Base-by-base conservation (phyloP, 2,797 vertebrate genomes). In the Enteromius argenteus region DNA sequence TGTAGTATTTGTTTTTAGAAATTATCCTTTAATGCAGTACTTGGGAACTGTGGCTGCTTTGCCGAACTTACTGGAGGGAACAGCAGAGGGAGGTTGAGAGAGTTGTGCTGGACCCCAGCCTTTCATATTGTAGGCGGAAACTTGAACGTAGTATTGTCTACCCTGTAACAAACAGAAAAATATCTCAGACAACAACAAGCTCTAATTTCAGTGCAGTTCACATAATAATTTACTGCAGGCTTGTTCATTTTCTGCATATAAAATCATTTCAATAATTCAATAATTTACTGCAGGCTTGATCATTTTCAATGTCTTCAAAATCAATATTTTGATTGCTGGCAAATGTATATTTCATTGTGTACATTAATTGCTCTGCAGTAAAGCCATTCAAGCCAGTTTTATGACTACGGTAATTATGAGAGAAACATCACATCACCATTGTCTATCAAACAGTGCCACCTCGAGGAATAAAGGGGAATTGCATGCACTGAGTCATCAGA, bases 121-220 rank as follows among this genome's bases (percentile, higher is more conserved):
- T 93, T 96, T 99, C 97, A 99, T 97, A 90, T 99, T 99, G 85
- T 94, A 98, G 3, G 98, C 98, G 0, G 95, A 97, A 84, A 99
- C 96, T 73, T 92, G 94, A 17, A 97, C 93, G 62, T 96, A 96
- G 91, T 98, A 99, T 3, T 93, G 91, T 68, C 95, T 95, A 56
- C 96, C 97, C 98, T 99, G 94, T 44, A 91, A 85, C 89, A 85
- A 58, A 93, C 67, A 89, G 87, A 46, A 71, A 56, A 49, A 39
- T 32, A 83, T 19, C n/a, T 37, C 35, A 73, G 27, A 64, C n/a
- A 76, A 9, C 51, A 58, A 19, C 7, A 42, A 42, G 14, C 35
- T 58, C 13, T 23, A 17, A 14, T 39, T 11, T 23, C 53, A 60
- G 10, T 44, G 39, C 4, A 64, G 14, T 17, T 42, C 30, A 35